These are phyloP conservation scores for Lagorchestes hirsutus DNA, from an alignment of 2,797 vertebrate genomes.

Conservation along the genomic window DNA sequence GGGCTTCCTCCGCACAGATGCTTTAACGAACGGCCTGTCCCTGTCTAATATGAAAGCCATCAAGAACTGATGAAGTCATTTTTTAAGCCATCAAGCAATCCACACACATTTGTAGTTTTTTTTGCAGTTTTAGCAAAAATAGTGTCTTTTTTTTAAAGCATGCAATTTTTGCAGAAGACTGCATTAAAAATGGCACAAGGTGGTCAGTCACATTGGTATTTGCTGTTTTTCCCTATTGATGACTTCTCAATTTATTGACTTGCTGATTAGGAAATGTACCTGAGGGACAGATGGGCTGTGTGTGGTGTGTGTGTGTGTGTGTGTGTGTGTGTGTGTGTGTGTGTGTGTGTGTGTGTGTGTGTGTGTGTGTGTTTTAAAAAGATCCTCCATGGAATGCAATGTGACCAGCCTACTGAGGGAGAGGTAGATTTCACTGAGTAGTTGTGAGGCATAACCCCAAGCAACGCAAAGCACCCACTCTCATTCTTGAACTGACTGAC, in stretches of 20 bases:
- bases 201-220: constrained; percentile 61
- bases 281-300: neutral
- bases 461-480: neutral
- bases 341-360: neutral
- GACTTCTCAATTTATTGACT: constrained; percentile 41
- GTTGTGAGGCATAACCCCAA: neutral
- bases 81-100: constrained; percentile 67
- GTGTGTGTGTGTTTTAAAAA: neutral
- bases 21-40: neutral
- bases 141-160: constrained; percentile 46
- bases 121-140: constrained; percentile 56
- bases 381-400: neutral
- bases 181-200: constrained; percentile 56
- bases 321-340: neutral
- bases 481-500: neutral
- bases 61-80: constrained; percentile 48
- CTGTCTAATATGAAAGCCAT: neutral
- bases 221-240: constrained; percentile 59
- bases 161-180: constrained; percentile 66
- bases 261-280: constrained; percentile 35
- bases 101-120: constrained; percentile 59
- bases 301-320: neutral
- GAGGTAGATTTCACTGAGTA: neutral
- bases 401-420: neutral
- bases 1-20: neutral